These are phyloP conservation scores for Limanda limanda DNA, from an alignment of 2,113 vertebrate species.

Conservation along the genomic window DNA sequence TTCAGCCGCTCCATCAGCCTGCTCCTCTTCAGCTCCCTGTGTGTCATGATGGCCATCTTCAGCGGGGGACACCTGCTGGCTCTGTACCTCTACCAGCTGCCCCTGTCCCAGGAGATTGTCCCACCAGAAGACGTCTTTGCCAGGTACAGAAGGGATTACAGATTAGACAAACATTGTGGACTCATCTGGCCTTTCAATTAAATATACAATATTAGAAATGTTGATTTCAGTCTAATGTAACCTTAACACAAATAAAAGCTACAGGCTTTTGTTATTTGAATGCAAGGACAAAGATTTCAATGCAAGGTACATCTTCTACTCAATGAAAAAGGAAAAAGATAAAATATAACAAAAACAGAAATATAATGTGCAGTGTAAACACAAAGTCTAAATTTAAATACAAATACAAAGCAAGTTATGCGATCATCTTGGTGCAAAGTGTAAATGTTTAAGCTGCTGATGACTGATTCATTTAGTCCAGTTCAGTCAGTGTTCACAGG, in stretches of 20 bases:
- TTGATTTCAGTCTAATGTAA: neutral
- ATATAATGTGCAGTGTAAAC: no score
- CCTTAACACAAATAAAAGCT: neutral
- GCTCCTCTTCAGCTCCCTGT: slow-evolving; percentile 82
- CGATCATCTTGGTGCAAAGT: no score
- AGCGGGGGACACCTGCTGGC: slow-evolving; percentile 81
- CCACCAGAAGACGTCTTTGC: slow-evolving; percentile 81
- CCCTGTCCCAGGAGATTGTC: slow-evolving; percentile 78
- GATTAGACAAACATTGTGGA: neutral
- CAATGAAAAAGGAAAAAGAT: neutral
- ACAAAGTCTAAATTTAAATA: no score
- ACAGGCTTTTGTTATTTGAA: neutral
- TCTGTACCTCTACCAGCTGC: slow-evolving; percentile 87
- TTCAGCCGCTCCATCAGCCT: slow-evolving; percentile 75
- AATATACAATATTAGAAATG: no score
- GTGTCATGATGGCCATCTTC: slow-evolving; percentile 84
- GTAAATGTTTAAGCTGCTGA: no score
- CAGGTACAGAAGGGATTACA: slow-evolving; percentile 70
- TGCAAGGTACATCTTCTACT: neutral
- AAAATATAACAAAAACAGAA: no score
- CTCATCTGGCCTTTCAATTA: neutral
- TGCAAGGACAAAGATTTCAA: neutral
- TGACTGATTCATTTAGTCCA: no score
- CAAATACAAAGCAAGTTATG: no score
- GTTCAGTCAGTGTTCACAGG: no score